Base-by-base conservation (phyloP, 2,113 vertebrate genomes). In the Ardeotis arabs region DNA sequence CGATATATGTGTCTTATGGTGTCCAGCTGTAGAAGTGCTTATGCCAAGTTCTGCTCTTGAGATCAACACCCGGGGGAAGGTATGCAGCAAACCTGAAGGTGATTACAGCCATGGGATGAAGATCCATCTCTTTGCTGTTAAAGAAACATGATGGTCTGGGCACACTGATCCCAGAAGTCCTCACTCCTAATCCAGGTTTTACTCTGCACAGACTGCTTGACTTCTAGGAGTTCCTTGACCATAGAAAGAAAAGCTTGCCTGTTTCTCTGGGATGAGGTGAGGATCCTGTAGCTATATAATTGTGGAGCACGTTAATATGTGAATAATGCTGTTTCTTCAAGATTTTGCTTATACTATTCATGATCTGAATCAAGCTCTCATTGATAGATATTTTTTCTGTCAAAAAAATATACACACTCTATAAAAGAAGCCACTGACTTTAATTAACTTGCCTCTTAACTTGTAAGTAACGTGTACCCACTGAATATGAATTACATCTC, bases 1-100 rank as follows among this genome's bases (percentile, higher is more conserved):
- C 7, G 1, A 0, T 4, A 0, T 4, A 0, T 1, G 5, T 19
- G 52, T 20, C 49, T 58, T 28, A 3, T 3, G 4, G 24, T 24
- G 50, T 15, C 23, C 75, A 47, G 12, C 18, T 33, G 0, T 7
- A 6, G 25, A 84, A 60, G 17, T 35, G 59, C 50, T 83, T 33
- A 2, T 3, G 28, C 56, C 29, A 35, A 10, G 10, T 39, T 63
- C 52, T 72, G 68, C 35, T 84, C 47, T 49, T 18, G 10, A 19
- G 47, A 22, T 17, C 45, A 8, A 25, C 44, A 35, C 2, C 24
- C 25, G 19, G 35, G 19, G 18, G 31, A 76, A 63, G 59, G 23
- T 28, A 53, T 0, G 1, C 1, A 31, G 62, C 45, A 76, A 41
- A 39, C 19, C 66, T 35, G 27, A 33, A 10, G 23, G 24, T 45